These are phyloP conservation scores for Campoplex nolae DNA, from an alignment of 2,888 invertebrate species.

Conservation along the genomic window DNA sequence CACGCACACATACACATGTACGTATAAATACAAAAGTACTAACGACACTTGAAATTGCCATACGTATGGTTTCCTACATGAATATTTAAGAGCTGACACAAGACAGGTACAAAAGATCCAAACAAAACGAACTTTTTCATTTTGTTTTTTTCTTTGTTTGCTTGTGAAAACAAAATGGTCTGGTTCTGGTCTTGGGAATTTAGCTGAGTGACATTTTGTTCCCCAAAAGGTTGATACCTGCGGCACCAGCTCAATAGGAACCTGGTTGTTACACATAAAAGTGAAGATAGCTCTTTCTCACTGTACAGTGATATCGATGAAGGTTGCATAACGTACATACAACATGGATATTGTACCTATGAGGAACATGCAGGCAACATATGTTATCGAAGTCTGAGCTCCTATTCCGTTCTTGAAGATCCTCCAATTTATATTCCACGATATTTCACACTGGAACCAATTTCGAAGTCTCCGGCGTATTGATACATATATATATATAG, in stretches of 20 bases:
- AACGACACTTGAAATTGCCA: neutral
- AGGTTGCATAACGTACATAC: neutral
- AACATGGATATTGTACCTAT: neutral
- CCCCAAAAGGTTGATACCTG: neutral
- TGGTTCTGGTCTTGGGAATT: neutral
- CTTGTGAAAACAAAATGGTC: too few relatives aligned
- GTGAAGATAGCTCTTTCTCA: conserved; percentile 38
- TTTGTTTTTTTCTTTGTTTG: too few relatives aligned
- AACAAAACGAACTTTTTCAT: too few relatives aligned
- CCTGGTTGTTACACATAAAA: conserved; percentile 17
- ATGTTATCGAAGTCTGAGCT: conserved; percentile 31
- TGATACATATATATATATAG: conserved; percentile 7
- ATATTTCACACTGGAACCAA: conserved; percentile 63
- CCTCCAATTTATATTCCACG: conserved; percentile 66
- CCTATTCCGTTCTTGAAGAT: conserved; percentile 22
- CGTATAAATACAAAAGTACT: neutral
- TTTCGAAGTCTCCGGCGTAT: conserved; percentile 43
- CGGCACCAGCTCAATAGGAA: conserved; percentile 28
- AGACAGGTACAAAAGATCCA: neutral
- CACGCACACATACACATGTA: neutral
- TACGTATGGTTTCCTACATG: neutral
- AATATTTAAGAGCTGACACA: neutral
- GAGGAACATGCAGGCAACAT: conserved; percentile 20
- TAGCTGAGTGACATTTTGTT: neutral
- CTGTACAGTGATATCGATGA: neutral